These are phyloP conservation scores for Formica aserva DNA, from an alignment of 2,888 invertebrate species.

Conservation along the genomic window DNA sequence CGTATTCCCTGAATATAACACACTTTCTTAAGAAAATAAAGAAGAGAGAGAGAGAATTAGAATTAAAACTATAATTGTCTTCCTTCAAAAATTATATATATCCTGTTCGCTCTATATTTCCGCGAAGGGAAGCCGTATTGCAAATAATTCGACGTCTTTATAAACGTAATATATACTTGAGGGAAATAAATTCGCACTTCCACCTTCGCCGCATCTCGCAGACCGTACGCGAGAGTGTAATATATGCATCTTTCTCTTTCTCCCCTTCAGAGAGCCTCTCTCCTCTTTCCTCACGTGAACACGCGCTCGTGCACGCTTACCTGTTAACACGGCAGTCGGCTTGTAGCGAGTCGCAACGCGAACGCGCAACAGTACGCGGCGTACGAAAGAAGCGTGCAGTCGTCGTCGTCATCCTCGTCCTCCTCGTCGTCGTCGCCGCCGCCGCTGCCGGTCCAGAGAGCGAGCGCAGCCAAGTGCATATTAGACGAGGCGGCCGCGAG, in stretches of 20 bases:
- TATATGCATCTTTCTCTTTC: neutral
- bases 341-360: slow-evolving; percentile 69
- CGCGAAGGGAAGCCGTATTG: neutral
- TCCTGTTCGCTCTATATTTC: neutral
- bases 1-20: too few species aligned
- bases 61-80: neutral
- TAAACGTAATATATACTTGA: neutral
- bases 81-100: neutral
- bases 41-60: neutral
- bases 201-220: slow-evolving; percentile 37
- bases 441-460: slow-evolving; percentile 22
- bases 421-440: neutral
- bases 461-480: slow-evolving; percentile 74
- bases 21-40: neutral
- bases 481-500: slow-evolving; percentile 78
- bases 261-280: neutral
- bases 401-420: slow-evolving; percentile 4
- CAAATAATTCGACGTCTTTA: neutral
- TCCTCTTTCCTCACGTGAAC: slow-evolving; percentile 31
- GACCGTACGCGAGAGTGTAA: slow-evolving; percentile 12
- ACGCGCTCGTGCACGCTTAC: slow-evolving; percentile 72
- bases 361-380: slow-evolving; percentile 62
- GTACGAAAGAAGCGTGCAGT: slow-evolving; percentile 64
- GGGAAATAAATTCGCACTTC: slow-evolving; percentile 36
- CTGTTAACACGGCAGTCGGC: slow-evolving; percentile 80